A percentile compares a stretch with the other conserved stretches of the same genome.
phyloP scores from a whole-genome alignment of 2,797 vertebrate genomes.

The Hemibagrus guttatus region DNA sequence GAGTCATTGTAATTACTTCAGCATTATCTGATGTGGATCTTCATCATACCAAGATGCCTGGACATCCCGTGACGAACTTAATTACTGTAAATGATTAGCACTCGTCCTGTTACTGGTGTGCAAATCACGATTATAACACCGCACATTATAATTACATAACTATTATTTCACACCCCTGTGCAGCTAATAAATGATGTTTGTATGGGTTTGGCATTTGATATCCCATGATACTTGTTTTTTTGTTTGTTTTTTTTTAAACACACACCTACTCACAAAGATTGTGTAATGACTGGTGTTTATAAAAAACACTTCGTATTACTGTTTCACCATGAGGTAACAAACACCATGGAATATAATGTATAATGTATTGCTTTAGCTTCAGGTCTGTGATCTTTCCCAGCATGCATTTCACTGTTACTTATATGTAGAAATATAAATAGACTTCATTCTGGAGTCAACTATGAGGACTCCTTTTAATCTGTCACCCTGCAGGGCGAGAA shows the following conservation, averaged over 20 bases:
- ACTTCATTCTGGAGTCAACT: background rate
- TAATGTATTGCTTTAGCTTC: background rate
- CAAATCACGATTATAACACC: background rate
- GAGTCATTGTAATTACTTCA: slow-evolving; percentile 21
- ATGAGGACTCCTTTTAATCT: background rate
- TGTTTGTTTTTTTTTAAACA: background rate
- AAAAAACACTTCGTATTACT: slow-evolving; percentile 17
- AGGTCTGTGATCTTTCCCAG: background rate
- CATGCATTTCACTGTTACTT: background rate
- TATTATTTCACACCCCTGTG: background rate
- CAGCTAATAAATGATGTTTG: slow-evolving; percentile 9
- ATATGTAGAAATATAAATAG: background rate
- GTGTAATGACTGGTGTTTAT: background rate
- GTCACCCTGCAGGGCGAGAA: background rate
- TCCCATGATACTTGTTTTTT: background rate
- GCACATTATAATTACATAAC: slow-evolving; percentile 7
- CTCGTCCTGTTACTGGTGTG: background rate
- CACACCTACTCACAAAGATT: slow-evolving; percentile 15
- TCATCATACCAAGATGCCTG: slow-evolving; percentile 15
- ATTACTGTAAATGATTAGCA: slow-evolving; percentile 16
- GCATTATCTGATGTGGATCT: slow-evolving; percentile 32
- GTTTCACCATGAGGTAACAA: slow-evolving; percentile 16
- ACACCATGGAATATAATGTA: background rate
- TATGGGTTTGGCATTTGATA: slow-evolving; percentile 13
- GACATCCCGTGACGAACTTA: slow-evolving; percentile 26